Conservation (phyloP, 2,113 vertebrate genomes). For the Mormoops blainvillei region DNA sequence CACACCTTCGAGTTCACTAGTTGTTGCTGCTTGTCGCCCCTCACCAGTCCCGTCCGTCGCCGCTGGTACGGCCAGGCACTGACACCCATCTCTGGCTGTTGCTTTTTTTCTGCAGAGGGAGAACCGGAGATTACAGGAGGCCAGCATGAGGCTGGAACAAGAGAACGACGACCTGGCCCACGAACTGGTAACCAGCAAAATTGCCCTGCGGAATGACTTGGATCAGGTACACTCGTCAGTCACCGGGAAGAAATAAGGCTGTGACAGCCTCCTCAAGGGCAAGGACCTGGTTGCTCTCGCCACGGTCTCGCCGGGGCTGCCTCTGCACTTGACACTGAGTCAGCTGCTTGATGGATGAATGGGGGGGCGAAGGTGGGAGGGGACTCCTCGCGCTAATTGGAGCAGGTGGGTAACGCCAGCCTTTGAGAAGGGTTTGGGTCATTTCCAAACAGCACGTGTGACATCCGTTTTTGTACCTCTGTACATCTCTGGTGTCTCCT, state of each 20-base stretch:
- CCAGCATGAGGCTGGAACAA: slow-evolving; percentile 97
- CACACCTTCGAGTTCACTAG: slow-evolving; percentile 54
- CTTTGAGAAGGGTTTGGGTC: neutral
- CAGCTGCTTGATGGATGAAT: neutral
- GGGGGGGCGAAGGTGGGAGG: neutral
- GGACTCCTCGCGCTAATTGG: neutral
- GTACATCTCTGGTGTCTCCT: neutral
- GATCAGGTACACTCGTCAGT: slow-evolving; percentile 88
- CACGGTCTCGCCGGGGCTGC: accelerated
- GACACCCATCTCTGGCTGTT: slow-evolving; percentile 58
- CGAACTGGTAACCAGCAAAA: slow-evolving; percentile 98
- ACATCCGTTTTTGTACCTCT: neutral
- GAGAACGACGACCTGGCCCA: slow-evolving; percentile 98
- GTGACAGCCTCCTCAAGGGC: neutral
- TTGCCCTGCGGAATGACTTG: slow-evolving; percentile 94
- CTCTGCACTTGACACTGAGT: neutral
- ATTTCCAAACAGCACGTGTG: neutral
- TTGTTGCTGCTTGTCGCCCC: slow-evolving; percentile 4
- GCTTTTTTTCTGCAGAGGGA: slow-evolving; percentile 86
- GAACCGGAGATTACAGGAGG: slow-evolving; percentile 97
- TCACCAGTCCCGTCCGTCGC: neutral
- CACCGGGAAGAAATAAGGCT: neutral
- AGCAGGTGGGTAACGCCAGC: neutral
- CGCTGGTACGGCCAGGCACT: neutral
- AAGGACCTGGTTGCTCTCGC: neutral